A percentile compares a stretch with the other conserved stretches of the same genome.
Conservation (phyloP, 2,113 vertebrate genomes). For the Corythaeola cristata region DNA sequence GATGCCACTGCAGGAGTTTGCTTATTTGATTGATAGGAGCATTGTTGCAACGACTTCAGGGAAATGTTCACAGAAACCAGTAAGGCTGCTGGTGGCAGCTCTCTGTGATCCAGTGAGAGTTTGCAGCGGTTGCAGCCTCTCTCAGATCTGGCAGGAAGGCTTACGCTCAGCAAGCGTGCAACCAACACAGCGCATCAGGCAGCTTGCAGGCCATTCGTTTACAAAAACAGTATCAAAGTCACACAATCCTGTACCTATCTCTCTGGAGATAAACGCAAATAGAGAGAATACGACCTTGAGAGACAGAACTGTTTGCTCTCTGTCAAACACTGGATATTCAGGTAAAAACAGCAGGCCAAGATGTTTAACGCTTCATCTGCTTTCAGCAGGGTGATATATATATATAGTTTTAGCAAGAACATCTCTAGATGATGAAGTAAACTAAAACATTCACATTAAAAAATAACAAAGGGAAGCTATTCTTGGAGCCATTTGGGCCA, state of each 20-base stretch:
- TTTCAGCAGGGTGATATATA: not conserved
- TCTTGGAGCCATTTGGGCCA: constrained; percentile 21
- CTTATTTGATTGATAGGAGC: not conserved
- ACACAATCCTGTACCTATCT: not conserved
- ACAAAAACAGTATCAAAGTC: not conserved
- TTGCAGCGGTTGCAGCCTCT: not conserved
- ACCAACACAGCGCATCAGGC: not conserved
- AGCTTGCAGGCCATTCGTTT: not conserved
- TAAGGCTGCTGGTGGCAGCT: not conserved
- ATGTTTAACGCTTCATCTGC: not conserved
- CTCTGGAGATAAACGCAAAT: not conserved
- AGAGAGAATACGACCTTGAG: not conserved
- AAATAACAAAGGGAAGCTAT: constrained; percentile 40
- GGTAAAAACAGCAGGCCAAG: not conserved
- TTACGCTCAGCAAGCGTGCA: not conserved
- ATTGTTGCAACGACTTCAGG: not conserved
- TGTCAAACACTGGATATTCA: not conserved
- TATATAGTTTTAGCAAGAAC: not conserved
- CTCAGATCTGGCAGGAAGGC: not conserved
- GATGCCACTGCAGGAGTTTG: not conserved
- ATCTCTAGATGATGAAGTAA: not conserved
- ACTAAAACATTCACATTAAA: constrained; percentile 2
- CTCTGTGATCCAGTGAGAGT: not conserved
- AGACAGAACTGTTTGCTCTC: not conserved
- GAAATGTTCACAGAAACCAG: not conserved